Base-by-base conservation (phyloP, 2,113 vertebrate species). In the Antechinus flavipes region DNA sequence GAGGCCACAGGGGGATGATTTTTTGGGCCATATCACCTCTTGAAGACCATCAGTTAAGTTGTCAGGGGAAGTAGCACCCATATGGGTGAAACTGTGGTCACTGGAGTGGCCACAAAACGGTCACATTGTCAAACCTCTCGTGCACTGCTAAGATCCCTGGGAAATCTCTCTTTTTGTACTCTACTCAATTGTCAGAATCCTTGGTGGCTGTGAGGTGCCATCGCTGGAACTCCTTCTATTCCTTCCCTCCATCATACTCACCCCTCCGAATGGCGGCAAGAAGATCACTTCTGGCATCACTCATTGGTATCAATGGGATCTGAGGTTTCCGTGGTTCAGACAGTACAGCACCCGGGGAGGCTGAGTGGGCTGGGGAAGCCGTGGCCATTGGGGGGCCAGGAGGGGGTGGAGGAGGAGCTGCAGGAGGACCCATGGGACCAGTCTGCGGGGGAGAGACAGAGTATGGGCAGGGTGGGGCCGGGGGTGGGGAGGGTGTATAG, bases 261-360 rank as follows among this genome's bases (percentile, higher is more conserved):
- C 99, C 99, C 98, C 99, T 99, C 94, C 99, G 99, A 93, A 99
- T 99, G 96, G 99, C 99, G 0, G 99, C 99, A 95, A 99, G 99
- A 95, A 99, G 98, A 98, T 99, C 99, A 92, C 99, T 99, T 95
- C 99, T 99, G 76, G 99, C 99, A 7, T 99, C 99, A 96, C 99
- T 99, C 98, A 99, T 99, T 12, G 99, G 99, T 91, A 99, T 99
- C 98, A 99, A 98, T 0, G 99, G 97, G 96, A 99, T 97, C 98
- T 98, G 98, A 16, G 98, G 97, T 98, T 99, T 99, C 95, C 99
- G 98, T 0, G 98, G 76, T 93, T 98, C 98, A 55, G 99, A 11
- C 0, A 84, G 68, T 84, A 23, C 68, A 84, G 68, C 68, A 84
- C 68, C 68, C 14, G 99, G 98, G 0, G 98, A 98, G 0, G 98